Base-by-base conservation (phyloP, 2,888 invertebrate species). In the Atrina japonica region DNA sequence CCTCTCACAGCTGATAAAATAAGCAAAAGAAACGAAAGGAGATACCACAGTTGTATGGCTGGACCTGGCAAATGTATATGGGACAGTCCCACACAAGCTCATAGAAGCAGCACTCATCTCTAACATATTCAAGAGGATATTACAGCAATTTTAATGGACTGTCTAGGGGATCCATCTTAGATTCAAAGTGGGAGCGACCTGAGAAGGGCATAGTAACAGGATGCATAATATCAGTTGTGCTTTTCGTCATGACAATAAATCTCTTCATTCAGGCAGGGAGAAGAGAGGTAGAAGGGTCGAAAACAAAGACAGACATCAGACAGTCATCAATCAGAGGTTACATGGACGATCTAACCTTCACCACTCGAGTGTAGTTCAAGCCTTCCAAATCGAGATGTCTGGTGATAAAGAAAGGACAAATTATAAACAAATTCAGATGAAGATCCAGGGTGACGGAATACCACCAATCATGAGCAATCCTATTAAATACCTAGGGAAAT, bases 11-110 rank as follows among this genome's bases (percentile, higher is more conserved):
- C 59, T 73, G 11, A 55, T 69, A 16, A 43, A 21, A 23, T 58
- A 58, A 30, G 55, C 59, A 27, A 55, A 55, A 41, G 40, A 59
- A 18, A 49, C 49, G 18, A 59, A 66, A 14, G 11, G 16, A 14
- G 47, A 66, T 49, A 49, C 65, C 43, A 60, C 73, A 40, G 60
- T 67, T 14, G 68, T 73, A 40, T 73, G 67, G 53, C 5, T 72
- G 14, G 64, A 72, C 45, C 47, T 69, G 0, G 52, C 65, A n/a
- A 66, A 69, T 41, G 68, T 64, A 11, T 65, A 65, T 55, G 68
- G 69, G 21, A 47, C 55, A 21, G 50, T 73, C 40, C 73, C 69
- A 25, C 65, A 68, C 29, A 65, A 55, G 61, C 66, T 66, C 9
- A 73, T 50, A 29, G 41, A 70, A 23, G n/a, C 9, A 14, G 65